A percentile compares a stretch with the other conserved stretches of the same genome.
phyloP scores from a whole-genome alignment of 2,888 invertebrate species.

The Strigamia maritima region DNA sequence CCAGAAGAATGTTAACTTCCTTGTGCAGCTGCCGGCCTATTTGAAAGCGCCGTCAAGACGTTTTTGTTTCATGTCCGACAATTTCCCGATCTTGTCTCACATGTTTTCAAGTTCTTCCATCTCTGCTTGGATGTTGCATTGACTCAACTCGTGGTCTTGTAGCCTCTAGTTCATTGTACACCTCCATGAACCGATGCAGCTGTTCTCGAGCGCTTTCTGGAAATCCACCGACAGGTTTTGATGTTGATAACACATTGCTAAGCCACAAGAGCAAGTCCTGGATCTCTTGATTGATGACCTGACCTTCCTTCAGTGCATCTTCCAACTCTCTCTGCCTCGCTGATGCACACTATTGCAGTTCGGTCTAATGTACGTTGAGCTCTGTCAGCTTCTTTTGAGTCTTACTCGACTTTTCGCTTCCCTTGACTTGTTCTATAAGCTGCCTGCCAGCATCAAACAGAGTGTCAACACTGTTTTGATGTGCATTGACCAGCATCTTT shows the following conservation, averaged over 20 bases:
- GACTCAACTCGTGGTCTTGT: conserved; percentile 88
- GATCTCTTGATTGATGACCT: conserved; percentile 91
- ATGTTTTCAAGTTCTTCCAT: conserved; percentile 75
- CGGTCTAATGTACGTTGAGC: conserved; percentile 86
- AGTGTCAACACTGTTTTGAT: conserved; percentile 91
- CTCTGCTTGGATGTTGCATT: conserved; percentile 71
- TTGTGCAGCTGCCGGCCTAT: conserved; percentile 89
- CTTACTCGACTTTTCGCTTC: conserved; percentile 71
- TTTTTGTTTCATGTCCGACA: conserved; percentile 72
- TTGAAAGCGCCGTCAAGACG: conserved; percentile 78
- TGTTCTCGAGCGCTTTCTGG: conserved; percentile 98
- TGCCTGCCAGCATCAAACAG: conserved; percentile 90
- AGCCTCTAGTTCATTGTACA: conserved; percentile 88
- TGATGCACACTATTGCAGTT: conserved; percentile 79
- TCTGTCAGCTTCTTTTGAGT: conserved; percentile 85
- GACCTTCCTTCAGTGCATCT: too few relatives aligned
- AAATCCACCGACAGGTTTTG: conserved; percentile 95
- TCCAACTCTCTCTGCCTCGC: conserved; percentile 81
- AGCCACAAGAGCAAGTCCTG: conserved; percentile 91
- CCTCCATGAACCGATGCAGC: conserved; percentile 91
- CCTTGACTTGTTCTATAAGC: conserved; percentile 82
- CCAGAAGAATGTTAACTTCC: conserved; percentile 87
- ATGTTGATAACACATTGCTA: conserved; percentile 87
- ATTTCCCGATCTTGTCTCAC: conserved; percentile 77
- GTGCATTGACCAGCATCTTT: conserved; percentile 87